Conservation (phyloP, 2,888 invertebrate species). For the Crematogaster levior region DNA sequence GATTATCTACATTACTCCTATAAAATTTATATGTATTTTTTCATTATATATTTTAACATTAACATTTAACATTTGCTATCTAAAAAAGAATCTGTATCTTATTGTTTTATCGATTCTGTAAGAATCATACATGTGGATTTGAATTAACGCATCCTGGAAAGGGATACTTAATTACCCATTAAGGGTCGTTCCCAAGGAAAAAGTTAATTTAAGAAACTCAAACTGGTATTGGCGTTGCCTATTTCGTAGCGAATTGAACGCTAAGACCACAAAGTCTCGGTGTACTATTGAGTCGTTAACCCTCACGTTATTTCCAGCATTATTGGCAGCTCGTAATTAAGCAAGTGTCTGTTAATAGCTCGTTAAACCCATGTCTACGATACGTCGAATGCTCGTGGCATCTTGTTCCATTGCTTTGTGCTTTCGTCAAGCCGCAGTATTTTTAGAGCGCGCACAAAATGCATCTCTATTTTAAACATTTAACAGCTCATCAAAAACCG, state of each 20-base stretch:
- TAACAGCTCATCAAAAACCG: neutral
- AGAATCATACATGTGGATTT: neutral
- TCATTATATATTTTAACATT: neutral
- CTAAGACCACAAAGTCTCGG: neutral
- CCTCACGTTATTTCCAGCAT: conserved; percentile 56
- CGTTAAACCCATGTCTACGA: conserved; percentile 71
- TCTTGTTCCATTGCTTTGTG: conserved; percentile 57
- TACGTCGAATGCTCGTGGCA: conserved; percentile 61
- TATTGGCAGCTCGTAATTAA: conserved; percentile 76
- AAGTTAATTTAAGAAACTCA: conserved; percentile 24
- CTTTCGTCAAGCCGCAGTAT: neutral
- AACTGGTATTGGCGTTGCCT: conserved; percentile 30
- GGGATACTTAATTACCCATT: neutral
- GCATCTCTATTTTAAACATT: neutral
- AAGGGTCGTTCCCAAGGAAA: conserved; percentile 23
- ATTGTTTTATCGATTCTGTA: neutral
- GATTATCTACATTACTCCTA: neutral
- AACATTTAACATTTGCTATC: neutral
- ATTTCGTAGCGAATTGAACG: conserved; percentile 13
- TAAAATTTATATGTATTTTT: neutral
- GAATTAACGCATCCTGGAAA: conserved; percentile 39
- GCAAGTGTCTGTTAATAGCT: conserved; percentile 73
- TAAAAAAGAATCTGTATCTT: neutral
- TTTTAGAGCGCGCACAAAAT: neutral
- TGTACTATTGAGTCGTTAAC: conserved; percentile 67